These are phyloP conservation scores for Lasioglossum leucozonium DNA, from an alignment of 2,888 invertebrate genomes.

Conservation along the genomic window DNA sequence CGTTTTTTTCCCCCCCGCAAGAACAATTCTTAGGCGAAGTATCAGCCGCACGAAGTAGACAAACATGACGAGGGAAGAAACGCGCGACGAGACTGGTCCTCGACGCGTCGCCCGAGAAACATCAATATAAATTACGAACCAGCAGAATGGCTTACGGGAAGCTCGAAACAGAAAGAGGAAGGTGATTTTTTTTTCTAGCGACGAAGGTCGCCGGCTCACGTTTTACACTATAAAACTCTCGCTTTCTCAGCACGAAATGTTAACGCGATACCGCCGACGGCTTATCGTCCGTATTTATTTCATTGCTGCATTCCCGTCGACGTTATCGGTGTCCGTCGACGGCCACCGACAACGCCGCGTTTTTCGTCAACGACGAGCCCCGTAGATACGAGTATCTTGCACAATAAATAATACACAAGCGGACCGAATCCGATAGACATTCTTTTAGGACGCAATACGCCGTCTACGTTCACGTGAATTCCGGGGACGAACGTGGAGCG, in stretches of 20 bases:
- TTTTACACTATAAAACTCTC: slow-evolving; percentile 54
- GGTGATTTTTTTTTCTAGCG: slow-evolving; percentile 41
- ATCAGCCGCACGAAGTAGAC: too few relatives aligned
- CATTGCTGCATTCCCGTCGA: slow-evolving; percentile 31
- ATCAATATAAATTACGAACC: neutral
- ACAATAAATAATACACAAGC: neutral
- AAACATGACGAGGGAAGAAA: too few relatives aligned
- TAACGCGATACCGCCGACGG: slow-evolving; percentile 39
- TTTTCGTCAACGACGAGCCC: slow-evolving; percentile 5
- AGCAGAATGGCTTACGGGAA: neutral
- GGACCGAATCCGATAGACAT: neutral
- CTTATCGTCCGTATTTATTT: slow-evolving; percentile 62
- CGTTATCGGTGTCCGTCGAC: slow-evolving; percentile 2
- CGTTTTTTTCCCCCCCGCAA: too few relatives aligned
- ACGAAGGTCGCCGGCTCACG: slow-evolving; percentile 51
- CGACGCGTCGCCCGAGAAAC: neutral
- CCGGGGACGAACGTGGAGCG: too few relatives aligned
- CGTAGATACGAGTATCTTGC: neutral
- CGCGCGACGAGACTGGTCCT: neutral
- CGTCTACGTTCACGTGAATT: neutral
- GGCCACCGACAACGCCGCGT: neutral
- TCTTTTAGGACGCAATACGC: neutral
- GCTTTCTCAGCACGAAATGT: slow-evolving; percentile 65
- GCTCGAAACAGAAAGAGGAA: neutral
- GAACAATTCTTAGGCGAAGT: too few relatives aligned